These are phyloP conservation scores for Cephus nigrinus DNA, from an alignment of 2,888 invertebrate species.

Conservation along the genomic window DNA sequence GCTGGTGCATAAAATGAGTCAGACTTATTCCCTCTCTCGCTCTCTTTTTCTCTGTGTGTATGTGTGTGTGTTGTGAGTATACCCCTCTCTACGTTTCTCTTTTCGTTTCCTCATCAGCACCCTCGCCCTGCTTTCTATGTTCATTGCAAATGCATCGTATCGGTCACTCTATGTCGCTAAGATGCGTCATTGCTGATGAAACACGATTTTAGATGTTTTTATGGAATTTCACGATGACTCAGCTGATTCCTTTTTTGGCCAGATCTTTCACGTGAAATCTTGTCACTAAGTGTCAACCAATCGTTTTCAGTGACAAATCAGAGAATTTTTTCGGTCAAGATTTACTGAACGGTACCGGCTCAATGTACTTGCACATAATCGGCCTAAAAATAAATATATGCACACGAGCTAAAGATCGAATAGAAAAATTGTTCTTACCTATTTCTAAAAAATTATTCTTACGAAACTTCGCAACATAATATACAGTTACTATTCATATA, in stretches of 20 bases:
- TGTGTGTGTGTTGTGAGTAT: background rate
- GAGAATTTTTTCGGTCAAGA: background rate
- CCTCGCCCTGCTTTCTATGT: background rate
- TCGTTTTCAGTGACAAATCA: background rate
- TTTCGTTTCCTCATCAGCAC: background rate
- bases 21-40: constrained; percentile 14
- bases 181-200: background rate
- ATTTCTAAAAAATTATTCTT: background rate
- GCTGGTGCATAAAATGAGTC: constrained; percentile 21
- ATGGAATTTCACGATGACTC: background rate
- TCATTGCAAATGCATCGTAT: constrained; percentile 2
- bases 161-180: constrained; percentile 2
- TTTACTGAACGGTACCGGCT: background rate
- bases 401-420: background rate
- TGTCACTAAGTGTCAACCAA: background rate
- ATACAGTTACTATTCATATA: background rate
- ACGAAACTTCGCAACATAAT: background rate
- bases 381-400: background rate
- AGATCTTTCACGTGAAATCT: background rate
- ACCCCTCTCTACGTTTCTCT: constrained; percentile 3
- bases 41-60: background rate
- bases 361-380: background rate
- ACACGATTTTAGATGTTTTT: background rate
- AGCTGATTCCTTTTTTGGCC: background rate
- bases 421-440: background rate